Evolutionary conservation across 2,888 invertebrate species (phyloP), one percentile per base, ranked within the genome.

Genomic region (Drosophila mimica): DNA sequence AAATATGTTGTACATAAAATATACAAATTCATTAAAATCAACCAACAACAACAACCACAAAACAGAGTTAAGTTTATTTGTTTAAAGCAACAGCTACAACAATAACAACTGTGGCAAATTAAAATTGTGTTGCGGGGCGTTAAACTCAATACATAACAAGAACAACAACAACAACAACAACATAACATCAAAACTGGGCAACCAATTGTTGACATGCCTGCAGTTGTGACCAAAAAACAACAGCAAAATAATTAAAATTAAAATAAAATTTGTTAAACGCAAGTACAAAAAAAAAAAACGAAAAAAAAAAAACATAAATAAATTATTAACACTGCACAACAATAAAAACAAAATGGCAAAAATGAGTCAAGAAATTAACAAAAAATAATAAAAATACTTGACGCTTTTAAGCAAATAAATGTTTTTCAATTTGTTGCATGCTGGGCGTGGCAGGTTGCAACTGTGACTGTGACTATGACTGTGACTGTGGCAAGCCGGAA

Each of bases 21-120:
- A 70, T 79, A 70, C 76, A 74, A 73, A 85, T 85, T 82, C 86
- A 85, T 88, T 83, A 82, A 88, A 85, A 82, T 76, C 59, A 73
- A 68, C 70, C 82, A 66, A 65, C 68, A 63, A 60, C 51, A 67
- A 73, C 79, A 66, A 68, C 62, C 49, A 61, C 62, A 75, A 70
- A 53, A 62, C 36, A 40, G 34, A 60, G 57, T 28, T 33, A 33
- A 76, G 81, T 81, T 81, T 81, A 81, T 79, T 64, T 81, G 76
- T 54, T 70, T 66, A 48, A 69, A 60, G 57, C 62, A 61, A 40
- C 64, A 67, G 9, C 66, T 56, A 30, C 28, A 57, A 63, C 61
- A 65, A 71, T 43, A 59, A 34, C 36, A 76, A 76, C 31, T 57
- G 51, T 36, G 49, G 70, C 68, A 75, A 80, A 78, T 78, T 80